Percentiles rank a stretch among this genome's conserved stretches.
These are phyloP conservation scores for Mareca penelope DNA, from an alignment of 2,797 vertebrate species.

Conservation along the genomic window DNA sequence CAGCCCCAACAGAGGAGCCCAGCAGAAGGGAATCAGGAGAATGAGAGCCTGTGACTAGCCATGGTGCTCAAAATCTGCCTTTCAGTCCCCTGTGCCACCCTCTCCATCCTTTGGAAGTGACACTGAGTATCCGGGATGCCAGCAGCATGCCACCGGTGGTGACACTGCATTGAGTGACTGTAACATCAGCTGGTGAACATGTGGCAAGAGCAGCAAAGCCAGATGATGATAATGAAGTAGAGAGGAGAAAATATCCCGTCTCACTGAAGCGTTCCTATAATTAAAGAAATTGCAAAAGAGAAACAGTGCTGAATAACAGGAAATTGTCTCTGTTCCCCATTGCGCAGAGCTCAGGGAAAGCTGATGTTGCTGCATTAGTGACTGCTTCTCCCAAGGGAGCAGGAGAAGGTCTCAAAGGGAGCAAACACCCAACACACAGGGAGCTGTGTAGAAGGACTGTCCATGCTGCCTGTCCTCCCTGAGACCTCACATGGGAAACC, in stretches of 20 bases:
- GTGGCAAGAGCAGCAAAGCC: not conserved
- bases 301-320: not conserved
- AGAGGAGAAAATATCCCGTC: not conserved
- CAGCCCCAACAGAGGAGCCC: not conserved
- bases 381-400: not conserved
- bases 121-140: not conserved
- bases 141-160: fast-evolving
- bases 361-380: not conserved
- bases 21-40: not conserved
- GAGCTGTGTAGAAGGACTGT: not conserved
- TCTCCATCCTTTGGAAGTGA: not conserved
- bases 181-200: not conserved
- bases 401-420: not conserved
- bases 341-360: not conserved
- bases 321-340: not conserved
- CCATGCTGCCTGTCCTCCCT: not conserved
- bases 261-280: not conserved
- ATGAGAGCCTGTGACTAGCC: not conserved
- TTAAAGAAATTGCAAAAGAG: not conserved
- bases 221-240: not conserved
- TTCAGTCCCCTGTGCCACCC: not conserved
- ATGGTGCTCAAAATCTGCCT: fast-evolving
- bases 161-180: not conserved
- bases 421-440: not conserved
- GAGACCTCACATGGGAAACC: not conserved